Percentiles rank a stretch among this genome's conserved stretches.
Conservation (phyloP, 1,140 invertebrate species). For the Melipona quadrifasciata region DNA sequence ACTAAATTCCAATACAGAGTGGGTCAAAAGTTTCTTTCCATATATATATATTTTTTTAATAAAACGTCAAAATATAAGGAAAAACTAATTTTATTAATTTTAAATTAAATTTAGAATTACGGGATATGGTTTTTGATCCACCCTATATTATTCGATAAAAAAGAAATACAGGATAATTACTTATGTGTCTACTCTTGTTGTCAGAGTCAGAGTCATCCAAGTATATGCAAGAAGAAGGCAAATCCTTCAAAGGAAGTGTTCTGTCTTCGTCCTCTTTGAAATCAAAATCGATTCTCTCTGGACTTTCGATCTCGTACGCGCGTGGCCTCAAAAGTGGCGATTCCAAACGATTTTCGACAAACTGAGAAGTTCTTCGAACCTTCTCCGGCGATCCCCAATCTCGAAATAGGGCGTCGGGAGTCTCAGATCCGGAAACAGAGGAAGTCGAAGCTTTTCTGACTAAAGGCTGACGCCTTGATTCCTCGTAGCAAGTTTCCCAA, state of each 20-base stretch:
- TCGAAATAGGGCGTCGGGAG: neutral
- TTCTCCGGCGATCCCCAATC: constrained; percentile 27
- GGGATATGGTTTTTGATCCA: too few species aligned
- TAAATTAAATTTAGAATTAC: too few species aligned
- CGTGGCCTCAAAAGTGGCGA: neutral
- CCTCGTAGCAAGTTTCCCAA: constrained; percentile 23
- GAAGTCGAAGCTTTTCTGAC: too few species aligned
- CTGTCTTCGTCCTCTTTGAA: neutral
- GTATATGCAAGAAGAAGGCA: neutral
- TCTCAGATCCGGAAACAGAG: neutral
- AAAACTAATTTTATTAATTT: too few species aligned
- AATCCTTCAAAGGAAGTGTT: neutral
- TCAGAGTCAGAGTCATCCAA: neutral
- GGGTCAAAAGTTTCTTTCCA: too few species aligned
- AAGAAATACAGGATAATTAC: constrained; percentile 3
- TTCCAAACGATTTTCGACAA: neutral
- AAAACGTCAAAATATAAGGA: too few species aligned
- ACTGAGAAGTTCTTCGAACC: neutral
- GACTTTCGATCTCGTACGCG: neutral
- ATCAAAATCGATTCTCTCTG: neutral
- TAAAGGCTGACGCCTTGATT: neutral
- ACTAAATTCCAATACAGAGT: neutral
- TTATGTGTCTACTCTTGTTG: neutral
- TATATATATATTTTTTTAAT: too few species aligned
- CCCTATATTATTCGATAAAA: too few species aligned